Evolutionary conservation across 2,888 invertebrate species (phyloP), one percentile per base, ranked within the genome.

Genomic region (Brachylomia viminalis): DNA sequence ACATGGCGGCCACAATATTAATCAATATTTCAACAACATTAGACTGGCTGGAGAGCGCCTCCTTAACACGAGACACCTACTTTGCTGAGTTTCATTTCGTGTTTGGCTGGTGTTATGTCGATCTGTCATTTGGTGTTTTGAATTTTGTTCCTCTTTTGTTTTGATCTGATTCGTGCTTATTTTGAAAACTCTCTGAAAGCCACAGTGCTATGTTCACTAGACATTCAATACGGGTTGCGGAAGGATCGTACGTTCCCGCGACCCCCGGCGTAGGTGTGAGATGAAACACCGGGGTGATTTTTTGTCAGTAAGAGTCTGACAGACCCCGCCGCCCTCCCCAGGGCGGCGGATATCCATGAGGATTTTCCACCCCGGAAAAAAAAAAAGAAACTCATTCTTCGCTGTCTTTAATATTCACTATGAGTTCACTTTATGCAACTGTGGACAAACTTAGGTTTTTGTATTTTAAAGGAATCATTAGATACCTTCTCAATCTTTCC

Each of bases 11-110:
- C 94, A 96, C 96, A 97, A 97, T 96, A 96, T 97, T 96, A 96
- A 96, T 96, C 96, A 96, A 96, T 97, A 95, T 97, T 96, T 97
- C 96, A 97, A 97, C 95, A 96, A 96, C 92, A 96, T 93, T 93
- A 93, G 92, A 59, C 79, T 92, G 88, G 90, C 88, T 87, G 81
- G 89, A 93, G 94, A 86, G 92, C 86, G 87, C 85, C 92, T 92
- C 86, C 93, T 95, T 88, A 92, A 94, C 92, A 94, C 91, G 93
- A 94, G 91, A 93, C 93, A 90, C 88, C 93, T 93, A 93, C 95
- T 94, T 90, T 89, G 90, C 91, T 90, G 92, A 90, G 74, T 87
- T 85, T 84, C 85, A 84, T 75, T 84, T 81, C 71, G 80, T 81
- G 84, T 81, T 84, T 68, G 47, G 72, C 64, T 72, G 20, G 42